Base-by-base conservation (phyloP, 2,797 vertebrate species). In the Dipus sagitta region DNA sequence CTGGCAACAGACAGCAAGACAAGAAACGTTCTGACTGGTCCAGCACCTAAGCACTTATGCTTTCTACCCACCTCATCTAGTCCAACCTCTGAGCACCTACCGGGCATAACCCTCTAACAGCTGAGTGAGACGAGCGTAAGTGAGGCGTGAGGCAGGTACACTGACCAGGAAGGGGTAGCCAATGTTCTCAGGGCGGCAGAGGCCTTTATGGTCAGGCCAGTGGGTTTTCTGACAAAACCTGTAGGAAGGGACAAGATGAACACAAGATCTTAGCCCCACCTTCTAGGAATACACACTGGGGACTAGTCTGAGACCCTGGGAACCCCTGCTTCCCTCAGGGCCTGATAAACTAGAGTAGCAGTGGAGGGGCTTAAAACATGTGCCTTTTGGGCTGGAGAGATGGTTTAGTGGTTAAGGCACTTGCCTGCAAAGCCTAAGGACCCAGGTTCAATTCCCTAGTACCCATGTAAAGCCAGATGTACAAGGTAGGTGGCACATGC, bases 161-260 rank as follows among this genome's bases (percentile, higher is more conserved):
- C 99, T 99, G 98, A 99, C 98, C 97, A 99, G 97, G 98, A 99
- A 99, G 0, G 99, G 99, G 94, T 99, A 98, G 52, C 99, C 99
- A 11, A 99, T 99, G 47, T 99, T 99, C 97, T 99, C 99, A 0
- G 99, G 99, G 67, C 99, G 99, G 97, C 99, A 99, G 54, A 98
- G 97, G 87, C 97, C 97, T 97, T 99, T 99, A 97, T 99, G 99
- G 96, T 98, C 98, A 85, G 99, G 98, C 99, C 99, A 99, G 96
- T 99, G 99, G 34, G 97, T 99, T 98, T 98, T 99, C 98, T 99
- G 99, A 96, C 99, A 99, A 4, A 97, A 96, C 97, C 99, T 99
- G 96, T 34, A 92, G 92, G 70, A 88, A 58, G 94, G 0, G 7
- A 15, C 28, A 26, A 81, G 17, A 13, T 42, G 62, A 92, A 24